Conservation (phyloP, 1,140 invertebrate genomes). For the Drosophila lacteicornis region DNA sequence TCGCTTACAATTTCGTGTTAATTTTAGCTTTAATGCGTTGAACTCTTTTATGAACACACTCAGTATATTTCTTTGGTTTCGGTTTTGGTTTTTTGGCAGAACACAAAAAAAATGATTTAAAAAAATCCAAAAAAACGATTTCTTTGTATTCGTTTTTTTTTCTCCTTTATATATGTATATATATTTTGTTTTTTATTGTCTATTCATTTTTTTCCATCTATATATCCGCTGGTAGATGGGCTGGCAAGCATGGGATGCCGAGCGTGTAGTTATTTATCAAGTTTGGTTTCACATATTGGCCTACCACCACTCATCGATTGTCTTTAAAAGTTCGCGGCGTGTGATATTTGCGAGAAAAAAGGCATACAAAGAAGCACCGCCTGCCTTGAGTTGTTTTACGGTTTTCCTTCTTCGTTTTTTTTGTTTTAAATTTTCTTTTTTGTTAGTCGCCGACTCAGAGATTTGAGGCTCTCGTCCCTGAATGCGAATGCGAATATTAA, state of each 20-base stretch:
- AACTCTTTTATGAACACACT: constrained; percentile 67
- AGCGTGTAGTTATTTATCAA: constrained; percentile 50
- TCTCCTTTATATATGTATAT: constrained; percentile 17
- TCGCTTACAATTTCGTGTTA: constrained; percentile 10
- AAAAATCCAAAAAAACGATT: constrained; percentile 63
- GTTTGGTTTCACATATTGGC: constrained; percentile 40
- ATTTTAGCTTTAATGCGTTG: constrained; percentile 20
- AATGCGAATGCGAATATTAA: constrained; percentile 24
- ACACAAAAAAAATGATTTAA: constrained; percentile 70
- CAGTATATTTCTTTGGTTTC: constrained; percentile 51
- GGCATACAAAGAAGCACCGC: not conserved
- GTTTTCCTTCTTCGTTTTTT: constrained; percentile 3
- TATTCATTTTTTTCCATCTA: constrained; percentile 28
- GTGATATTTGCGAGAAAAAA: not conserved
- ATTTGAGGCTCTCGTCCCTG: constrained; percentile 13
- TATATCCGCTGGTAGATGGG: constrained; percentile 17
- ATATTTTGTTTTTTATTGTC: constrained; percentile 28
- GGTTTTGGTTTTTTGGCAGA: constrained; percentile 46
- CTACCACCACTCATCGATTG: constrained; percentile 18
- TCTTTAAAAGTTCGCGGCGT: constrained; percentile 29
- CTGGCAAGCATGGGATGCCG: constrained; percentile 53
- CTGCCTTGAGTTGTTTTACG: constrained; percentile 2
- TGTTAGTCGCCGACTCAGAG: constrained; percentile 19
- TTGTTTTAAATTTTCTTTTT: not conserved
- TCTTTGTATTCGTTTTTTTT: constrained; percentile 12